Evolutionary conservation across 2,113 vertebrate genomes (phyloP), one percentile per base, ranked within the genome.

Genomic region (Vicugna pacos): DNA sequence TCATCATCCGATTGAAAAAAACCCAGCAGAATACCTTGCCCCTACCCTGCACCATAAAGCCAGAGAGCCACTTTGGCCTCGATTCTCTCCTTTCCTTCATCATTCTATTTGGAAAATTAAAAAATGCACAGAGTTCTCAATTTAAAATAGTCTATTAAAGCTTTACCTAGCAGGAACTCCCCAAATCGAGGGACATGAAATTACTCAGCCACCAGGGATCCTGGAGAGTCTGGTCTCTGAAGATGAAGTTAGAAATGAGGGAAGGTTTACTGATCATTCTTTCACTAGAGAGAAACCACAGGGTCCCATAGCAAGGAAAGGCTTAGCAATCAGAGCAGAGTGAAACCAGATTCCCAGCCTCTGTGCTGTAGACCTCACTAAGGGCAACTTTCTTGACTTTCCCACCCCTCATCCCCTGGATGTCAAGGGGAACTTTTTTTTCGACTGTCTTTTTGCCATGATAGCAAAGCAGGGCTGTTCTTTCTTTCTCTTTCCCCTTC

Each of bases 91-190:
- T 58, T 69, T 60, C 28, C 22, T 92, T 89, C 64, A 20, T 38
- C 32, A 50, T 42, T 65, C 6, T 42, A 52, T 79, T 86, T 67
- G 52, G 70, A 56, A 94, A 89, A 87, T 10, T 56, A 87, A 95
- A 95, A 94, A 56, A 20, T 3, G 24, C 38, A 42, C 30, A 64
- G 64, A 54, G 46, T 50, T 87, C 48, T 92, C 48, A 14, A 26
- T 84, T 92, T 85, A 62, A 96, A 82, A 92, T 75, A 80, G 32
- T 48, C 75, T 38, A 15, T 64, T 50, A 87, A 92, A 82, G 88
- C 42, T 64, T 83, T 56, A 24, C 67, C 58, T 35, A 54, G 38
- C 26, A 58, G 30, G 11, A 75, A 89, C 82, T 76, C n/a, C 26
- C 48, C 50, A 58, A n/a, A 84, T 70, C 0, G 5, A 46, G 46